These are phyloP conservation scores for Rhizomys pruinosus DNA, from an alignment of 2,113 vertebrate species.

Conservation along the genomic window DNA sequence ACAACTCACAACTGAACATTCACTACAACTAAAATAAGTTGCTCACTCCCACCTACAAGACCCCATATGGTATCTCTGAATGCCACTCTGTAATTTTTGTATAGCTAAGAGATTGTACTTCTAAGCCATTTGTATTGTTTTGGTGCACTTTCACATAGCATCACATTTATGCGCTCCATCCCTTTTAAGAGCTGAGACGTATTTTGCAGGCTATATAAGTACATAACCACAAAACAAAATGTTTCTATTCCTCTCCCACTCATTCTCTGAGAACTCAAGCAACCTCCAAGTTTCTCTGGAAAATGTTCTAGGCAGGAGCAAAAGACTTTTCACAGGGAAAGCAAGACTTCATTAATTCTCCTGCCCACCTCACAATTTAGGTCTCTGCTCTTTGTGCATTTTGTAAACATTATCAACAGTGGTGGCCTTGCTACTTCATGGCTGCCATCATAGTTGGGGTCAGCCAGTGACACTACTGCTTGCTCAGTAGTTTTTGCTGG, in stretches of 20 bases:
- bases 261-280: conserved; percentile 38
- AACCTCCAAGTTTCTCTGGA: background rate
- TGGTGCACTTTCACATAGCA: background rate
- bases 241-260: conserved; percentile 5
- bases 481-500: background rate
- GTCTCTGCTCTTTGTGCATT: background rate
- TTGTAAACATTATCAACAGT: background rate
- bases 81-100: background rate
- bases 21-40: conserved; percentile 47
- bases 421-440: background rate
- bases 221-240: conserved; percentile 21
- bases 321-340: background rate
- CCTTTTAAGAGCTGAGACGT: conserved; percentile 28
- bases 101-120: background rate
- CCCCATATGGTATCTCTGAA: background rate
- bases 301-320: conserved; percentile 34
- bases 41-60: conserved; percentile 18
- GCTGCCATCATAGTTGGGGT: background rate
- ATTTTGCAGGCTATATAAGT: conserved; percentile 20
- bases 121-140: conserved; percentile 2
- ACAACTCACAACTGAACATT: conserved; percentile 52
- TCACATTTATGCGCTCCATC: background rate
- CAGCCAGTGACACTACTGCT: background rate
- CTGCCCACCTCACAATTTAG: background rate
- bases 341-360: background rate